Conservation (phyloP, 2,888 invertebrate genomes). For the Scaptomyza reducta region DNA sequence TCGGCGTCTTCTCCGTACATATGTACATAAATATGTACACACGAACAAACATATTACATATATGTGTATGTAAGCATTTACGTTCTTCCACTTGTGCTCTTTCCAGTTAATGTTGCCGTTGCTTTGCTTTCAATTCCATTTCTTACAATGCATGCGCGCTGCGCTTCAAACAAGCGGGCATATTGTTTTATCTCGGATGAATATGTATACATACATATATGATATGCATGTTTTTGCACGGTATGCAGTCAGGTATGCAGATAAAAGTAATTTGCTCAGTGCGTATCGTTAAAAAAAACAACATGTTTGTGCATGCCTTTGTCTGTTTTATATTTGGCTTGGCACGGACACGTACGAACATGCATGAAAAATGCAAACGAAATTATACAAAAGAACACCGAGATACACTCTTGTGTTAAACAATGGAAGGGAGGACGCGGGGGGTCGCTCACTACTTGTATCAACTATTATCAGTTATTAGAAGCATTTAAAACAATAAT, state of each 20-base stretch:
- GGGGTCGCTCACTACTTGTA: conserved; percentile 14
- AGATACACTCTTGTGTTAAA: conserved; percentile 3
- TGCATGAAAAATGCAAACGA: conserved; percentile 26
- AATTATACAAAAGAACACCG: conserved; percentile 14
- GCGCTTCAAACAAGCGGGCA: conserved; percentile 31
- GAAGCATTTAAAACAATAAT: background rate
- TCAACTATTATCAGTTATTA: background rate
- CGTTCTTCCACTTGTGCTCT: conserved; percentile 38
- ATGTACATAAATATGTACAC: background rate
- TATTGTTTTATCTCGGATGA: conserved; percentile 33
- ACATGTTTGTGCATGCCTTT: conserved; percentile 43
- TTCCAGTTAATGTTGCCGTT: conserved; percentile 23
- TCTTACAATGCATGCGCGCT: conserved; percentile 45
- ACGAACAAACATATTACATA: background rate
- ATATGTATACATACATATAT: no score
- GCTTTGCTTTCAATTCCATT: conserved; percentile 39
- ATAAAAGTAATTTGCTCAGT: conserved; percentile 4
- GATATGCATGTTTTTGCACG: conserved; percentile 6
- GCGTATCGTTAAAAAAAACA: conserved; percentile 1
- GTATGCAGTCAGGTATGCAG: conserved; percentile 28
- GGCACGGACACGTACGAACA: conserved; percentile 37
- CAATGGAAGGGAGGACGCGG: conserved; percentile 7
- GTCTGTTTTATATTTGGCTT: conserved; percentile 8
- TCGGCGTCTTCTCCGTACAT: conserved; percentile 24
- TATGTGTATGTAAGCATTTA: background rate